Evolutionary conservation across 1,140 invertebrate species (phyloP), one percentile per base, ranked within the genome.

Genomic region (Pseudomyrmex pallidus): DNA sequence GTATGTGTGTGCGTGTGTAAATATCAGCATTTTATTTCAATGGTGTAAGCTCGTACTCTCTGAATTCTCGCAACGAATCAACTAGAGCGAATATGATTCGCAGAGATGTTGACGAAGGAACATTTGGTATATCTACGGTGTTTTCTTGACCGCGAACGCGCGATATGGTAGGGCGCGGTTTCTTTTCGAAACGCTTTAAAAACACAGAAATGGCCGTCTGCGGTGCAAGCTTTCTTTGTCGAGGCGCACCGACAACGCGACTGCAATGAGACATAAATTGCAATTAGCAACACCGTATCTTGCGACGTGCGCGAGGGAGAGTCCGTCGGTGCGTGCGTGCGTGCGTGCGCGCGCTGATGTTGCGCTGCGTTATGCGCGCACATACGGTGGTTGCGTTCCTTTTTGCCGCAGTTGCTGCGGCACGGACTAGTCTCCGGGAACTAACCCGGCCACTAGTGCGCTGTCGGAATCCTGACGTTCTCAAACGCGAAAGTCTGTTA

Each of bases 201-300:
- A 91, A 90, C 88, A 88, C 83, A 91, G 91, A 91, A 90, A 90
- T 86, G 87, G 89, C 89, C 92, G 90, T 86, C 85, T 73, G 83
- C 88, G 87, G 85, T 85, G 82, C 88, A 87, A 87, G 83, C 74
- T 85, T 77, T 89, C 92, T 93, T 92, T 92, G 90, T 93, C 89
- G 85, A 84, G 80, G 87, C 84, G 66, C 67, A 88, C 85, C 92
- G 90, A 91, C 89, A 84, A 91, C 89, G 35, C 35, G 82, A 90
- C 90, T 89, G 91, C 91, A 92, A 92, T 92, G 90, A 91, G 92
- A 92, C 92, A 92, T 92, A 92, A 93, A 92, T 93, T 91, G 92
- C 92, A 93, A 93, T 93, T 92, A 93, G 91, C 90, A 91, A 85
- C 86, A 74, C 61, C 85, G 76, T 88, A 89, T 89, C 87, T 82